Base-by-base conservation (phyloP, 2,113 vertebrate species). In the Nerophis lumbriciformis region DNA sequence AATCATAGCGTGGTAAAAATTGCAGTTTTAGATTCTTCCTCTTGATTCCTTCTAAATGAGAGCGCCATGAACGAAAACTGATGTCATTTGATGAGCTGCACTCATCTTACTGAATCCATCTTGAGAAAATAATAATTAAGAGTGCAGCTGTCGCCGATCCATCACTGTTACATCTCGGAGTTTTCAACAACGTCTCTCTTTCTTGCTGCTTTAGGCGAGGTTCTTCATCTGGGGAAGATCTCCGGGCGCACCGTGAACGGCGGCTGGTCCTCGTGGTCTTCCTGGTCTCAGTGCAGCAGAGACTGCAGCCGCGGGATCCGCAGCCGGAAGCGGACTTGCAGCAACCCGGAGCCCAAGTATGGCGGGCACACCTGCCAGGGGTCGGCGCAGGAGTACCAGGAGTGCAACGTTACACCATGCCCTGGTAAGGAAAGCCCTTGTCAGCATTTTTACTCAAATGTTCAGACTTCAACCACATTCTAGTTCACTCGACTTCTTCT, bases 401-500 rank as follows among this genome's bases (percentile, higher is more conserved):
- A 99, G 71, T 99, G 96, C 77, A 99, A 99, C 84, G 90, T 95
- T 63, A 88, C 94, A 21, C 96, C 96, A 37, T 99, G 96, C 76
- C 96, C 96, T 84, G 95, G 96, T 98, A 78, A 88, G 86, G 28
- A 35, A 60, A 47, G 1, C 13, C 6, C 7, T 42, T 28, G 28
- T 28, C 28, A 28, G 28, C 28, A 28, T 28, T 28, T 28, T 28
- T 28, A 28, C 28, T 28, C 28, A 28, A 28, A 28, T 28, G 28
- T 28, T 28, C 28, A 28, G 28, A 28, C 28, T 28, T 28, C 28
- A 28, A 28, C 28, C 1, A 3, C 28, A 28, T 28, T 28, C 4
- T 28, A 28, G 3, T 28, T 28, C 28, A 28, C 28, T 3, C 28
- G 28, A 28, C 28, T 28, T 28, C 28, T 28, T 28, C 2, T 28